Evolutionary conservation across 2,113 vertebrate species (phyloP), one percentile per base, ranked within the genome.

Genomic region (Bufo bufo): DNA sequence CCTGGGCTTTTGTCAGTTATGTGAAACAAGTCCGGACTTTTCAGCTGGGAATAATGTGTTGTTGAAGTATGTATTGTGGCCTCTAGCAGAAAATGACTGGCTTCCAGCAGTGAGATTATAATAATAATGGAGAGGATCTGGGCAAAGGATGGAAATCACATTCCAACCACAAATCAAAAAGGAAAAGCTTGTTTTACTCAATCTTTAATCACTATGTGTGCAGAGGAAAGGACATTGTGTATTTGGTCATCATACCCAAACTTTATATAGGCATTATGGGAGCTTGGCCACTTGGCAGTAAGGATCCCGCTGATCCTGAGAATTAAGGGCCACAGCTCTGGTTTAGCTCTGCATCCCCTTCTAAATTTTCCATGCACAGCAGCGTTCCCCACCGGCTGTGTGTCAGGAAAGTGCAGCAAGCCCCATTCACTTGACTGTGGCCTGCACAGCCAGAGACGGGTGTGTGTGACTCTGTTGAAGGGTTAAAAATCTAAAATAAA

Each of bases 111-210:
- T 50, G 45, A 82, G 16, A 63, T 83, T 83, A 50, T 83, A 66
- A 81, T 83, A 56, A 50, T 83, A 69, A 83, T 82, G 81, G 43
- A n/a, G 33, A 65, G 23, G 78, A 59, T 82, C 80, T 82, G 80
- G 58, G 14, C 80, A 82, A 47, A 49, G 20, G 81, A 66, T 69
- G 47, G 61, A 69, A 69, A n/a, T 50, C 19, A 69, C 61, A 69
- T 83, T 83, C 61, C 81, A 66, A 52, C 47, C 81, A 83, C 47
- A 83, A 33, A n/a, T 83, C 61, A 63, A 43, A 47, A 52, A 63
- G 81, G 61, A 66, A 83, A 66, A 83, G 45, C 12, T 83, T 23
- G 81, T 82, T 65, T 65, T 50, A 81, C 19, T 81, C 56, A 9
- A 23, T 81, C 56, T 61, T 61, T 61, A 45, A 81, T 61, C 58